Evolutionary conservation across 2,113 vertebrate genomes (phyloP).

Genomic region (Falcunculus frontatus): DNA sequence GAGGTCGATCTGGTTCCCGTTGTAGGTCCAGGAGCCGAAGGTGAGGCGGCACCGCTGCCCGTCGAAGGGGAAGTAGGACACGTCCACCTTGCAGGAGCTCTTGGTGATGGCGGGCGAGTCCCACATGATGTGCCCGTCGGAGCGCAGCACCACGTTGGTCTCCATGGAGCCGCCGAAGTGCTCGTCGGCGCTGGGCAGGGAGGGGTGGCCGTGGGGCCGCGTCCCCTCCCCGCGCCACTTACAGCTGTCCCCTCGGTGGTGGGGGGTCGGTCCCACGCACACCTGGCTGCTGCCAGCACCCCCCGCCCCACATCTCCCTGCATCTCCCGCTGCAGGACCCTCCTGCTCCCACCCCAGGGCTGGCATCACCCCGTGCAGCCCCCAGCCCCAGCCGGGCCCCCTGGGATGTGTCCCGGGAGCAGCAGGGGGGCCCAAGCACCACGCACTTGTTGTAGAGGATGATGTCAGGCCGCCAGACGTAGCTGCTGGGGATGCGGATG

Average conservation of each 20-base stretch:
- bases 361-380: neutral
- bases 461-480: slow-evolving; percentile 90
- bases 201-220: rapidly evolving
- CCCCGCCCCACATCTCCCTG: rapidly evolving
- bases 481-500: slow-evolving; percentile 89
- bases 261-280: neutral
- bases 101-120: slow-evolving; percentile 89
- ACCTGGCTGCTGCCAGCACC: neutral
- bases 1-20: slow-evolving; percentile 87
- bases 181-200: slow-evolving; percentile 77
- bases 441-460: slow-evolving; percentile 92
- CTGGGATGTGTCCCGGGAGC: neutral
- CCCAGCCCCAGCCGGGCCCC: no score
- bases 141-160: slow-evolving; percentile 87
- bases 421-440: rapidly evolving
- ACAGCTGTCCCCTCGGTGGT: rapidly evolving
- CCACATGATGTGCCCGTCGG: slow-evolving; percentile 84
- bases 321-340: rapidly evolving
- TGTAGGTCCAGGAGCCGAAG: slow-evolving; percentile 94
- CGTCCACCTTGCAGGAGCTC: slow-evolving; percentile 90
- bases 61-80: slow-evolving; percentile 90
- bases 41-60: slow-evolving; percentile 85
- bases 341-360: rapidly evolving
- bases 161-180: slow-evolving; percentile 80
- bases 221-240: rapidly evolving